Conservation (phyloP, 2,797 vertebrate species). For the Takifugu ocellatus region DNA sequence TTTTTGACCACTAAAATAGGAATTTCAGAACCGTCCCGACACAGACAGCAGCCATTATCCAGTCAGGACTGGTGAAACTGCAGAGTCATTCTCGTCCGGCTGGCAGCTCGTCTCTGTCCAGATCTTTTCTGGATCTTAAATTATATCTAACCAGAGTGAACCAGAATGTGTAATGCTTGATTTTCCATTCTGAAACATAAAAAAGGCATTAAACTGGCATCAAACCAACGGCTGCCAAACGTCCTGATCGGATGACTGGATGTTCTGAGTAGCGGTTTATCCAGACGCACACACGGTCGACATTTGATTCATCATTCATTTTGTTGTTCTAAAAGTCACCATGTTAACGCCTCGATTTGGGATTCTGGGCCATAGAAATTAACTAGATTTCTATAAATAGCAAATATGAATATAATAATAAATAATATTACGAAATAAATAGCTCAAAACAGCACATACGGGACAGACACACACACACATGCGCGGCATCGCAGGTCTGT, state of each 20-base stretch:
- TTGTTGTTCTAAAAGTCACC: no score
- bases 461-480: slow-evolving; percentile 39
- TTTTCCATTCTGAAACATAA: slow-evolving; percentile 8
- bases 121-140: neutral
- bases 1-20: no score
- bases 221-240: slow-evolving; percentile 10
- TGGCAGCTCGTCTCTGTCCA: no score
- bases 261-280: slow-evolving; percentile 14
- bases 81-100: no score
- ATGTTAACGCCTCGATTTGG: neutral
- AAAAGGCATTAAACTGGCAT: no score
- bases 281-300: neutral
- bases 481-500: slow-evolving; percentile 27
- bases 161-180: neutral
- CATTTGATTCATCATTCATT: no score
- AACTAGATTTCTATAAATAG: neutral
- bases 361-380: neutral
- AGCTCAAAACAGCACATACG: slow-evolving; percentile 10
- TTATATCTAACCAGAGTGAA: neutral
- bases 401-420: slow-evolving; percentile 3
- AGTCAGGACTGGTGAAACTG: no score
- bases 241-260: slow-evolving; percentile 23
- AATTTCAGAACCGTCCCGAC: no score
- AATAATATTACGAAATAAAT: neutral
- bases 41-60: no score